Evolutionary conservation across 2,888 invertebrate genomes (phyloP), one percentile per base, ranked within the genome.

Genomic region (Peribatodes rhomboidaria): DNA sequence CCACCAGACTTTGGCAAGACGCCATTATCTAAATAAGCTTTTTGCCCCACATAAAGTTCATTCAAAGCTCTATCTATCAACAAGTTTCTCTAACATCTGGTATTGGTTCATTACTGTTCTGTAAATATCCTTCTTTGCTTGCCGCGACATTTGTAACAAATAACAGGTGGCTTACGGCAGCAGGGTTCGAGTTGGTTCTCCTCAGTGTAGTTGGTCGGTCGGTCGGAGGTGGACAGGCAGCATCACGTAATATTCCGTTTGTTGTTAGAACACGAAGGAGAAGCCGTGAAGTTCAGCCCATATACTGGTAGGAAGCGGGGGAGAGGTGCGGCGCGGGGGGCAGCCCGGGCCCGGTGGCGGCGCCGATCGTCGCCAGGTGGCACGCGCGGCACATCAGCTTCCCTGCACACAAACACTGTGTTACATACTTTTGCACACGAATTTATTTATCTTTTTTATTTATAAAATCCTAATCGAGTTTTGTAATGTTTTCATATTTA

Each of bases 341-440:
- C 78, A 95, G 93, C n/a, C 96, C 95, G 37, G 95, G 94, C 46
- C 96, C 95, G 55, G 96, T 93, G 65, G 95, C 94, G 57, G 95
- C 92, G 33, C 95, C 94, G 70, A 97, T 94, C 72, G 96, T 95
- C 76, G 97, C 95, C 82, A 99, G 95, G 90, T 99, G 99, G 89
- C 99, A 99, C 62, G 96, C 95, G 62, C 98, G 96, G 85, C 99
- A 99, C 94, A 99, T 96, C 70, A 99, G 94, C 77, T 97, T 97
- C 8, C 97, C 98, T 79, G 97, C 64, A 70, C 44, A 33, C 62
- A 54, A 13, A 9, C 7, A 35, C n/a, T 37, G 7, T 37, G 37
- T 52, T 35, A 50, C 18, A 50, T 22, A 50, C 10, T 31, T 33
- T 10, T 50, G 31, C 31, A 14, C 16, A 16, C 14, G 1, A 11